Conservation (phyloP, 2,113 vertebrate genomes). For the Saguinus midas region DNA sequence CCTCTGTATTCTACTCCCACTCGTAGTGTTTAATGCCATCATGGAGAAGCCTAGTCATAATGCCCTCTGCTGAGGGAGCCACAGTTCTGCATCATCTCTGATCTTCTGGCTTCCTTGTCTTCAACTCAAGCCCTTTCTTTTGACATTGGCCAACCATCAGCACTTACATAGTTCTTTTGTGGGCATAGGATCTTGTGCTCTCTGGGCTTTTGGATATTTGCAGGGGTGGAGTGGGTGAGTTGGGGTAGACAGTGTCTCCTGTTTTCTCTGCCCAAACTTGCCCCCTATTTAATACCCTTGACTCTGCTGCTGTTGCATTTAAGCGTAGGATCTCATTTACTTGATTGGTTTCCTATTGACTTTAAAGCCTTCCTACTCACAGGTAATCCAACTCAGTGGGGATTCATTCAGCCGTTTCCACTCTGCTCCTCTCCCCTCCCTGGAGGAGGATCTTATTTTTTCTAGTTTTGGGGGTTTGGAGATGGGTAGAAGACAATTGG, state of each 20-base stretch:
- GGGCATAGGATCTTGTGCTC: not conserved
- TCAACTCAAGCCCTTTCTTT: not conserved
- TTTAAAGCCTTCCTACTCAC: too few relatives aligned
- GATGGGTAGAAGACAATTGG: too few relatives aligned
- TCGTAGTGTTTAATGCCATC: accelerated
- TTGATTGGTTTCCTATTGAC: not conserved
- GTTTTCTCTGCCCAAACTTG: not conserved
- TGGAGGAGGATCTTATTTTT: not conserved
- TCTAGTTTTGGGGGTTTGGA: not conserved
- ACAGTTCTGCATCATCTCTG: accelerated
- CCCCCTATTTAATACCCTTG: accelerated
- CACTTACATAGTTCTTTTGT: accelerated
- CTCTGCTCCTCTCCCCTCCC: not conserved
- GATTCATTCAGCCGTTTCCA: not conserved
- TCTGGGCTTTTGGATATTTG: not conserved
- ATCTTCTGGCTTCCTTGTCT: not conserved
- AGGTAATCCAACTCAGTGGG: accelerated
- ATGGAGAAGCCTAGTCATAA: not conserved
- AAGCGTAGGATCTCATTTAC: not conserved
- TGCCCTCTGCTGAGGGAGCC: accelerated
- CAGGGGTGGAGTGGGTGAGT: accelerated
- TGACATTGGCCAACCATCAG: not conserved
- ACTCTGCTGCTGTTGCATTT: not conserved
- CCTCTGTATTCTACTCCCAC: not conserved
- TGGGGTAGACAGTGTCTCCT: accelerated